Base-by-base conservation (phyloP, 2,888 invertebrate species). In the Balanococcus diminutus region DNA sequence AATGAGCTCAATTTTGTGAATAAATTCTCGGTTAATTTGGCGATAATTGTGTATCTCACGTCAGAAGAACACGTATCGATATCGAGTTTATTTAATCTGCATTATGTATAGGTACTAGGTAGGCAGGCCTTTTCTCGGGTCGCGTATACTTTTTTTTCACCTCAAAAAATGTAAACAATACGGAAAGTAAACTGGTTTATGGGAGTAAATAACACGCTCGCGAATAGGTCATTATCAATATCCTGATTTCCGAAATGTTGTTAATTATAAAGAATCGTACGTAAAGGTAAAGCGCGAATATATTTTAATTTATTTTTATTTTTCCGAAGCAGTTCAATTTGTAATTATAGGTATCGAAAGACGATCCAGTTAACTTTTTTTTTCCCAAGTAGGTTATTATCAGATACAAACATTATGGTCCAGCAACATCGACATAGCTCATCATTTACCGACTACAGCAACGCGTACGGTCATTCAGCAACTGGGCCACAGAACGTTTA, bases 401-500 rank as follows among this genome's bases (percentile, higher is more conserved):
- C 42, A 82, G 42, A 16, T 25, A 46, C 46, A 82, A 51, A 82
- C 82, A 42, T 82, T 82, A 82, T 82, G 82, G 46, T 82, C 51
- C 31, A 67, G 51, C 67, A 67, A 31, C 67, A 82, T 82, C 46
- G 51, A 31, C 82, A 46, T 31, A 46, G 56, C 83, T 56, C 56
- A 82, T 82, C 56, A 61, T 83, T 56, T 46, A 61, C 56, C 32
- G 56, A 19, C 32, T 42, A 39, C 32, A n/a, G 81, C 39, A 81
- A 19, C 75, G 75, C 75, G 75, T 32, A 32, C 31, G 83, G 83
- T 61, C 83, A 83, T 22, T 61, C 56, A 16, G 82, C 82, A 82
- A 82, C 51, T 82, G 82, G 82, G 82, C 82, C 82, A 82, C 82
- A 51, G 39, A 82, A 46, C 82, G 51, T 82, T 82, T 82, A 82